These are phyloP conservation scores for Sciurus carolinensis DNA, from an alignment of 2,797 vertebrate species.

Conservation along the genomic window DNA sequence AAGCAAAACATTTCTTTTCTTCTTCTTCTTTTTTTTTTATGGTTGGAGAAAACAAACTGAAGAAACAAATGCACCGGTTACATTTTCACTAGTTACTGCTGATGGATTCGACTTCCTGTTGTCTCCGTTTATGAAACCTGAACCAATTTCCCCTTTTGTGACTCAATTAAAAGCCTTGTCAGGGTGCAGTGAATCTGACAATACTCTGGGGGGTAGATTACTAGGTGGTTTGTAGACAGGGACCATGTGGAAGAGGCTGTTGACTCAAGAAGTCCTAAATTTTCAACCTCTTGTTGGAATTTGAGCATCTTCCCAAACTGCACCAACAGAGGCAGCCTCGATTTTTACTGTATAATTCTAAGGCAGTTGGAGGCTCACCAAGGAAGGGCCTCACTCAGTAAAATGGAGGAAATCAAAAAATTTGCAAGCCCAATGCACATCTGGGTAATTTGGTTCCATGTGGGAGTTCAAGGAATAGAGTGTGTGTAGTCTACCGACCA, in stretches of 20 bases:
- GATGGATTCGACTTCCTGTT: conserved; percentile 33
- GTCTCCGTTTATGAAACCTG: conserved; percentile 74
- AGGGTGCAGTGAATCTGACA: background rate
- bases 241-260: background rate
- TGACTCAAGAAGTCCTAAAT: background rate
- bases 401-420: background rate
- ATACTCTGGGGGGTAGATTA: background rate
- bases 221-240: background rate
- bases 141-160: conserved; percentile 9
- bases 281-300: background rate
- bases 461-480: background rate
- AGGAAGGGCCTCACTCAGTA: background rate
- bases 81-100: conserved; percentile 66
- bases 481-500: background rate
- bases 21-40: conserved; percentile 20
- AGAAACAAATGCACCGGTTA: conserved; percentile 72
- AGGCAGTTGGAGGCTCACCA: background rate
- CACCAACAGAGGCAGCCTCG: background rate
- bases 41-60: conserved; percentile 64
- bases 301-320: background rate
- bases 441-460: background rate
- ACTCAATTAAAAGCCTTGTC: conserved; percentile 49
- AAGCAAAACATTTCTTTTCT: conserved; percentile 39
- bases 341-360: background rate
- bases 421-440: background rate